Evolutionary conservation across 2,888 invertebrate species (phyloP), one percentile per base, ranked within the genome.

Genomic region (Apodemia duryi): DNA sequence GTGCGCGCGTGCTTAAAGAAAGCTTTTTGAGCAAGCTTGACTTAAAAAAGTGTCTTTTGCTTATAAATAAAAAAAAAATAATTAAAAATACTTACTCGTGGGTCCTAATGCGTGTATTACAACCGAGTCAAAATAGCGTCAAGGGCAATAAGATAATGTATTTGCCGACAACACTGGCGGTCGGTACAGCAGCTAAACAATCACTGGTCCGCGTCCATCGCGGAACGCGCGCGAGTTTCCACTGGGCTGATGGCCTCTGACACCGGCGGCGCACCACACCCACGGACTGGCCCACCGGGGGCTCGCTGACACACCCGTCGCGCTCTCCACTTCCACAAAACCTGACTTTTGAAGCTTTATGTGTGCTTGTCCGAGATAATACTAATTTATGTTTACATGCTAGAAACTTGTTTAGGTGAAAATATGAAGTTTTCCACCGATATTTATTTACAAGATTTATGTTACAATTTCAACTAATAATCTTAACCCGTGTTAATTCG

Each of bases 61-160:
- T 21, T 49, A 49, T 6, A 49, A 49, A n/a, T 46, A 46, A 49
- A 49, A 49, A n/a, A 46, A 46, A 49, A 49, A 13, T 6, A 49
- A n/a, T 64, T 64, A 67, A 68, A 65, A 70, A n/a, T 83, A 87
- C 86, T 86, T 75, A 86, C 86, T 73, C 75, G 76, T 77, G 75
- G 72, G 69, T 73, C 72, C 67, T 69, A 66, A 65, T 70, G 71
- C 69, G 61, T 64, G 67, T 69, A 71, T 68, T 74, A 72, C 75
- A 72, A 75, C 73, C 73, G 71, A 74, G 79, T 83, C 75, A 71
- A 85, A 85, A 85, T 84, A 84, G 80, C 81, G 76, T 73, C 82
- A 84, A 86, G 84, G 85, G 72, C 81, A 74, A 52, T 65, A 68
- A 70, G 78, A 77, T 79, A 77, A 74, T 76, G 71, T 72, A 61